Percentiles rank a stretch among this genome's conserved stretches.
These are phyloP conservation scores for Cyprinella venusta DNA, from an alignment of 2,797 vertebrate species.

Conservation along the genomic window DNA sequence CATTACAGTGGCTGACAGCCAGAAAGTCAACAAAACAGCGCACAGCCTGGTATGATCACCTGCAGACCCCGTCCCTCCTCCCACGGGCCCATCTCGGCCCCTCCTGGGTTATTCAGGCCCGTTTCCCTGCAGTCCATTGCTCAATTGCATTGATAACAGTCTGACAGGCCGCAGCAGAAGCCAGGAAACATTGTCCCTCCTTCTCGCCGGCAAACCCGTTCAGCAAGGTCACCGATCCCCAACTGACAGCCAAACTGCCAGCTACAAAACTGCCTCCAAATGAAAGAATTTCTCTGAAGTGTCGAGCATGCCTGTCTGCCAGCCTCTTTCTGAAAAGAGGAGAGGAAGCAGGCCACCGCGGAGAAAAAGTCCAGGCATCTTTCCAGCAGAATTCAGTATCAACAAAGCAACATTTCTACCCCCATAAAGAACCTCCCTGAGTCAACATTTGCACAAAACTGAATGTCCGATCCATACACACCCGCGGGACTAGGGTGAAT, in stretches of 20 bases:
- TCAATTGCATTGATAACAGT: slow-evolving; percentile 74
- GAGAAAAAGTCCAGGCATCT: slow-evolving; percentile 53
- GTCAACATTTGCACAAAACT: slow-evolving; percentile 51
- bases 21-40: slow-evolving; percentile 65
- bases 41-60: slow-evolving; percentile 66
- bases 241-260: slow-evolving; percentile 60
- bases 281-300: slow-evolving; percentile 60
- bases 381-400: slow-evolving; percentile 56
- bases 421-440: slow-evolving; percentile 50
- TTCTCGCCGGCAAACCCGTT: slow-evolving; percentile 60
- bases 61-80: slow-evolving; percentile 54
- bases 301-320: slow-evolving; percentile 54
- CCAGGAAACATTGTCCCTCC: slow-evolving; percentile 64
- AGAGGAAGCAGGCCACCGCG: slow-evolving; percentile 50
- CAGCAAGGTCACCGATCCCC: slow-evolving; percentile 73
- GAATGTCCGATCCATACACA: slow-evolving; percentile 44
- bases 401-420: slow-evolving; percentile 53
- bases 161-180: slow-evolving; percentile 72
- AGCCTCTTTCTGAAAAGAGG: slow-evolving; percentile 51
- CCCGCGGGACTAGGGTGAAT: slow-evolving; percentile 34
- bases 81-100: slow-evolving; percentile 6
- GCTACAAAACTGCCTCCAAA: slow-evolving; percentile 58
- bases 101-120: slow-evolving; percentile 56
- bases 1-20: slow-evolving; percentile 77
- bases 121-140: slow-evolving; percentile 62